Evolutionary conservation across 2,113 vertebrate species (phyloP).

Genomic region (Cromileptes altivelis): DNA sequence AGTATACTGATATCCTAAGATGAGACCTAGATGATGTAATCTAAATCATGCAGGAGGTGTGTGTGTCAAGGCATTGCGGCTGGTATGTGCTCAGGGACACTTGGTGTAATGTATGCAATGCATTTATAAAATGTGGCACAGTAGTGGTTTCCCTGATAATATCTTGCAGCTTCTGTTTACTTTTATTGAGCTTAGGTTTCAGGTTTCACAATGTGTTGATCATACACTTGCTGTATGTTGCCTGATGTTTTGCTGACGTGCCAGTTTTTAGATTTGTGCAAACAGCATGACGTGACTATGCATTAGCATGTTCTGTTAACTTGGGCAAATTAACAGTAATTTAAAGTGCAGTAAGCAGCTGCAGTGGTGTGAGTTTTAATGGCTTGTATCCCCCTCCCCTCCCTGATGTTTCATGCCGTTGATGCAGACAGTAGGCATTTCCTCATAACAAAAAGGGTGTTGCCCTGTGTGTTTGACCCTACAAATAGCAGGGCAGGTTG

Average conservation of each 20-base stretch:
- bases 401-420: background rate
- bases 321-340: background rate
- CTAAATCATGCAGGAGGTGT: background rate
- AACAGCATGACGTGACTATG: background rate
- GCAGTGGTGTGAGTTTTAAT: background rate
- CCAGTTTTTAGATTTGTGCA: background rate
- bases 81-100: background rate
- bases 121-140: background rate
- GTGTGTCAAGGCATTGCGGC: background rate
- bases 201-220: slow-evolving; percentile 29
- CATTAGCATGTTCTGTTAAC: background rate
- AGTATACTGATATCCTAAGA: background rate
- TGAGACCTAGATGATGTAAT: background rate
- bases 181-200: background rate
- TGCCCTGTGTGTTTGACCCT: slow-evolving; percentile 57
- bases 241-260: background rate
- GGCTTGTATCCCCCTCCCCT: background rate
- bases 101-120: background rate
- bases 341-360: background rate
- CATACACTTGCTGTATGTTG: background rate
- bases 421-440: background rate
- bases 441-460: slow-evolving; percentile 34
- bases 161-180: background rate
- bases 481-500: slow-evolving; percentile 49
- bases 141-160: background rate